phyloP scores from a whole-genome alignment of 2,888 invertebrate genomes.

The Laspeyria flexula region DNA sequence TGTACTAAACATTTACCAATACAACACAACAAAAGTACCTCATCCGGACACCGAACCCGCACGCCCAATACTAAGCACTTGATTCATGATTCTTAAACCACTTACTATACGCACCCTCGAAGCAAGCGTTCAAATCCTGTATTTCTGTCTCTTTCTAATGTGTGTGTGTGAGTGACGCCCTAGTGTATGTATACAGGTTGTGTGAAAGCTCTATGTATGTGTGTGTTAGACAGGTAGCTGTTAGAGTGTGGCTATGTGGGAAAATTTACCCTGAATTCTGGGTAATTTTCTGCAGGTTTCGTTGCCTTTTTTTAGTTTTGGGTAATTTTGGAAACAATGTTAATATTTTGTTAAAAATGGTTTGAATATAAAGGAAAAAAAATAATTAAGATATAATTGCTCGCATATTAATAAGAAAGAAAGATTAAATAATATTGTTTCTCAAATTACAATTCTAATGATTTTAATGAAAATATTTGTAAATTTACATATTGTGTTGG shows the following conservation, averaged over 20 bases:
- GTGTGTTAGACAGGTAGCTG: slow-evolving; percentile 61
- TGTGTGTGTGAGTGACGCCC: slow-evolving; percentile 53
- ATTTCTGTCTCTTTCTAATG: slow-evolving; percentile 24
- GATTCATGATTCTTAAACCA: slow-evolving; percentile 6
- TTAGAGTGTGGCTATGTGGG: slow-evolving; percentile 16
- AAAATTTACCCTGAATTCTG: slow-evolving; percentile 23
- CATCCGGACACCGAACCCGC: slow-evolving; percentile 22
- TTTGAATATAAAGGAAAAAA: too few relatives aligned
- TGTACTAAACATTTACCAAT: too few relatives aligned
- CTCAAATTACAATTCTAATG: too few relatives aligned
- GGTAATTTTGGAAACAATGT: too few relatives aligned
- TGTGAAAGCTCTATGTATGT: slow-evolving; percentile 58
- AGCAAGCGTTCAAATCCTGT: slow-evolving; percentile 18
- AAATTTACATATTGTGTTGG: too few relatives aligned
- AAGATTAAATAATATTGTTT: too few relatives aligned
- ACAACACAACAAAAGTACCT: too few relatives aligned
- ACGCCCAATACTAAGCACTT: slow-evolving; percentile 3
- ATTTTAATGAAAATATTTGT: too few relatives aligned
- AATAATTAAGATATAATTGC: too few relatives aligned
- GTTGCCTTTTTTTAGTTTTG: not conserved
- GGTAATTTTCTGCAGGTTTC: slow-evolving; percentile 19
- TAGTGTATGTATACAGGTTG: slow-evolving; percentile 45
- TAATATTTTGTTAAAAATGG: too few relatives aligned
- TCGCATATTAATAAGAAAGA: too few relatives aligned
- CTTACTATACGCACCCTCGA: slow-evolving; percentile 8